Base-by-base conservation (phyloP, 1,140 invertebrate genomes). In the Zaprionus taronus region DNA sequence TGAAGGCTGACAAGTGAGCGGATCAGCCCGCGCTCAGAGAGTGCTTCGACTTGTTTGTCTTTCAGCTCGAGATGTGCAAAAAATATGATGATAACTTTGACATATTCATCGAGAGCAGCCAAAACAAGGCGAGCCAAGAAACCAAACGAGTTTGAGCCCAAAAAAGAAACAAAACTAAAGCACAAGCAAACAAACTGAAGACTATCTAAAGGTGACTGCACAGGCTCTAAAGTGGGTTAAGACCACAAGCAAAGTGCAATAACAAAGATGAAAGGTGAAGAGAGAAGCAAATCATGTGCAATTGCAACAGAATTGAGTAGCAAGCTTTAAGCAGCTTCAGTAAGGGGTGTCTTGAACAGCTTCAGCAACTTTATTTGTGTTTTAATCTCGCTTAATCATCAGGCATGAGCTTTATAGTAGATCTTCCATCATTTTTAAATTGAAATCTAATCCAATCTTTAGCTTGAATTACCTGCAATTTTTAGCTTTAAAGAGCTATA, bases 41-140 rank as follows among this genome's bases (percentile, higher is more conserved):
- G 61, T 64, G 74, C 47, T 38, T 36, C 74, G 61, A 66, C 75
- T 68, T 58, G 72, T 72, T 72, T 77, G 55, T 51, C 41, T n/a
- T 17, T 47, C 41, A 1, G 41, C 41, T 14, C 12, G 28, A 38
- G 63, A 65, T 72, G 69, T 57, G 69, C 75, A 77, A 73, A 77
- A 73, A 73, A 72, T 47, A 47, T 63, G 74, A 67, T 77, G 61
- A 77, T 77, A 74, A 64, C 49, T 72, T 72, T 77, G 74, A 67
- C 74, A 77, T 77, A 72, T 77, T 77, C 57, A 68, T 56, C 75
- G 56, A 47, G 69, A 76, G 38, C 38, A 36, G 72, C 24, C 51
- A 38, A 61, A 41, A 5, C 47, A 20, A 12, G 47, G 11, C 9
- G 47, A 51, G 17, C 20, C 56, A 34, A 34, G 63, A 55, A 66